Base-by-base conservation (phyloP, 2,113 vertebrate genomes). In the Zapus hudsonius region DNA sequence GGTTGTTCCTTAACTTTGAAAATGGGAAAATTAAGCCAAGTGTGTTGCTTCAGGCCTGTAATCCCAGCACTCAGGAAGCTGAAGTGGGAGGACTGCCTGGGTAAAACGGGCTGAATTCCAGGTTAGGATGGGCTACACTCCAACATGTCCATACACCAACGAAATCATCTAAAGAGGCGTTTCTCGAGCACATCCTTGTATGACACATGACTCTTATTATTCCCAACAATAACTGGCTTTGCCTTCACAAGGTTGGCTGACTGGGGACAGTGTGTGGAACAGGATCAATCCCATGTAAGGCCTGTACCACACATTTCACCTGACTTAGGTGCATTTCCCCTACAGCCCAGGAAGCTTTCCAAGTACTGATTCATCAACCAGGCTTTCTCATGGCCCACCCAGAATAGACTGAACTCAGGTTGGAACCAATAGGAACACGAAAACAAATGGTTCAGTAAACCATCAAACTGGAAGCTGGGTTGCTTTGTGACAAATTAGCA, bases 1-100 rank as follows among this genome's bases (percentile, higher is more conserved):
- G 16, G 25, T 81, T 72, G 25, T 75, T 90, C 40, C 70, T 52
- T 87, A 80, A 63, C 66, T 95, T 90, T 47, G 25, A 92, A 86
- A 90, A 67, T 5, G 81, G n/a, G 27, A 83, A 86, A 95, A 55
- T 80, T 7, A 29, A 66, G 27, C 64, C 27, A 29, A 31, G 64
- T 29, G 12, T 66, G 29, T 8, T 66, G 31, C 29, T 11, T 3
- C 64, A 52, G 52, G 20, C 59, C 59, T 61, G 59, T 25, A 61
- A 25, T 61, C 59, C 59, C 59, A 61, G 59, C 59, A 61, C 59
- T 52, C 52, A 52, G 52, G 52, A 52, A 15, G 52, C 52, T 15
- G 16, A 52, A 52, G 52, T 52, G 16, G 52, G 47, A 47, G 47
- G 52, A 52, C 16, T 52, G 52, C 52, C 52, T 52, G 52, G 52